Evolutionary conservation across 2,797 vertebrate species (phyloP).

Genomic region (Esox lucius): DNA sequence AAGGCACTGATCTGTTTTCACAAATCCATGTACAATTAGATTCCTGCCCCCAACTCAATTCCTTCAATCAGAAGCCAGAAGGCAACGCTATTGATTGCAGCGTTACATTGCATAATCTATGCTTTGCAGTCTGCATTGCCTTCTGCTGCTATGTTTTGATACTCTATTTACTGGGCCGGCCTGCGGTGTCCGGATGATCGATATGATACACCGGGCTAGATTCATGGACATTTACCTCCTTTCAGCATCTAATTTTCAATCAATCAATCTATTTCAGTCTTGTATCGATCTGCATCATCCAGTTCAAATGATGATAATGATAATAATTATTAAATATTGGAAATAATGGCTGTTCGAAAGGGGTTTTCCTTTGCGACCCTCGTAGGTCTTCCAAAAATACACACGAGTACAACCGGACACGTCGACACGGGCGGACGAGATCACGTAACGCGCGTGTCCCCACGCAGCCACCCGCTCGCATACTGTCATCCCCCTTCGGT

Average conservation of each 20-base stretch:
- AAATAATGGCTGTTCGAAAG: slow-evolving; percentile 6
- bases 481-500: slow-evolving; percentile 51
- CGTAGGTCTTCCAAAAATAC: slow-evolving; percentile 5
- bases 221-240: neutral
- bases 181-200: neutral
- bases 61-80: slow-evolving; percentile 28
- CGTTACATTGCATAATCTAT: slow-evolving; percentile 12
- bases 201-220: neutral
- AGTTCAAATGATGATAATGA: slow-evolving; percentile 12
- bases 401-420: neutral
- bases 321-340: slow-evolving; percentile 22
- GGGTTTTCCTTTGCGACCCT: neutral
- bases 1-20: slow-evolving; percentile 28
- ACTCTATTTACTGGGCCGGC: neutral
- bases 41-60: slow-evolving; percentile 15
- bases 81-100: slow-evolving; percentile 20
- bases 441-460: slow-evolving; percentile 14
- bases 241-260: slow-evolving; percentile 7
- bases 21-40: slow-evolving; percentile 34
- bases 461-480: slow-evolving; percentile 8
- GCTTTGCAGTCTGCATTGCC: neutral
- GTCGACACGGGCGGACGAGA: neutral
- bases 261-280: slow-evolving; percentile 11
- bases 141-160: neutral
- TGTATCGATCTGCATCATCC: slow-evolving; percentile 21